A percentile compares a stretch with the other conserved stretches of the same genome.
These are phyloP conservation scores for Pyrrhura leucotis DNA, from an alignment of 2,797 vertebrate genomes.

Conservation along the genomic window DNA sequence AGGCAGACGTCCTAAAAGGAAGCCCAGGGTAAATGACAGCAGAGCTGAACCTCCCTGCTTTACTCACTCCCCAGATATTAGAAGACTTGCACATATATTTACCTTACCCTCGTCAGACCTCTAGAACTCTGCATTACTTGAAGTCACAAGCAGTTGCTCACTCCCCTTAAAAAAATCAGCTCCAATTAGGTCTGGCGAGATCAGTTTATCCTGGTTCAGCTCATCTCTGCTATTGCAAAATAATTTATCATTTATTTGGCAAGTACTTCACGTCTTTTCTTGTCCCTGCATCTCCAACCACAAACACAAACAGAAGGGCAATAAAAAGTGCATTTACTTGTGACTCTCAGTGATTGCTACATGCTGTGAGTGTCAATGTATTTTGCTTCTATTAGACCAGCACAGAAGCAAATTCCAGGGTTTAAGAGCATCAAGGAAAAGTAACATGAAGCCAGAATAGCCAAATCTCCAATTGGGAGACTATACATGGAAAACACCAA, in stretches of 20 bases:
- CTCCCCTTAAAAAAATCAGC: neutral
- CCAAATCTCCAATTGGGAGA: neutral
- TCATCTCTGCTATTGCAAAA: constrained; percentile 13
- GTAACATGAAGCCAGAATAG: neutral
- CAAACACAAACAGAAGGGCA: neutral
- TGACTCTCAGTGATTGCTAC: neutral
- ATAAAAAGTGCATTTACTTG: constrained; percentile 33
- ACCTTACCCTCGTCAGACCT: neutral
- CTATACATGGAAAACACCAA: neutral
- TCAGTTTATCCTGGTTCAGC: neutral
- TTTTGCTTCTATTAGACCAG: neutral
- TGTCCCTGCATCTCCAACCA: neutral
- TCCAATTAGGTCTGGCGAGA: neutral
- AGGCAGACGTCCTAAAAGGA: neutral
- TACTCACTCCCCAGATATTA: neutral
- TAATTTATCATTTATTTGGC: constrained; percentile 37
- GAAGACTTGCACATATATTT: neutral
- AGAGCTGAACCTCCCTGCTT: neutral
- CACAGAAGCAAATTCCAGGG: neutral
- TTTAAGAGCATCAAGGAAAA: neutral
- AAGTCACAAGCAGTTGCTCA: neutral
- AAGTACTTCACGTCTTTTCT: neutral
- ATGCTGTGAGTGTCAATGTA: neutral
- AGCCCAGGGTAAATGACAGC: neutral
- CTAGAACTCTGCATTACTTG: neutral